These are phyloP conservation scores for Proteles cristata DNA, from an alignment of 2,113 vertebrate species.

Conservation along the genomic window DNA sequence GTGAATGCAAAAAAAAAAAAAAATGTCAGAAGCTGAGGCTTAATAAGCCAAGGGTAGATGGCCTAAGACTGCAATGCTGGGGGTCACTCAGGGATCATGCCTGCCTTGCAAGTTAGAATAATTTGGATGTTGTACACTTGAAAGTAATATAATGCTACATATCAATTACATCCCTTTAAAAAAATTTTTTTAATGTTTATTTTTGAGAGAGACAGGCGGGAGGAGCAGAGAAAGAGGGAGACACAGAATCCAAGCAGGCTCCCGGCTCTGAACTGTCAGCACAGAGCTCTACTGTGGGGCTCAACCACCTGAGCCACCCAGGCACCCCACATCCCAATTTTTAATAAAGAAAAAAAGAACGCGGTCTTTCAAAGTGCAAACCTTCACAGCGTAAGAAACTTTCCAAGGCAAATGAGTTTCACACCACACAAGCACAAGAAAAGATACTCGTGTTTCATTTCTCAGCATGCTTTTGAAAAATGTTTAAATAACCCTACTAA, in stretches of 20 bases:
- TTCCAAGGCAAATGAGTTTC: slow-evolving; percentile 53
- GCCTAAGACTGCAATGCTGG: not conserved
- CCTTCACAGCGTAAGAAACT: slow-evolving; percentile 7
- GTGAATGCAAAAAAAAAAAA: not conserved
- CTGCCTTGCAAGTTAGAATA: not conserved
- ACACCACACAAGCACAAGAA: slow-evolving; percentile 46
- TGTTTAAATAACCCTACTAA: slow-evolving; percentile 43
- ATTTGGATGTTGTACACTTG: not conserved
- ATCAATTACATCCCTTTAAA: not conserved
- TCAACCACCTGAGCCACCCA: too few species aligned
- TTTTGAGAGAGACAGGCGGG: too few species aligned
- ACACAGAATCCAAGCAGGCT: too few species aligned
- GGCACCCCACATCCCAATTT: not conserved
- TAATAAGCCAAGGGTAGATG: not conserved
- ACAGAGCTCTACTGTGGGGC: too few species aligned
- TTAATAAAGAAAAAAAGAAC: slow-evolving; percentile 38
- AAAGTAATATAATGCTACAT: not conserved
- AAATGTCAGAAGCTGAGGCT: not conserved
- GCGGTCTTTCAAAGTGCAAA: slow-evolving; percentile 56
- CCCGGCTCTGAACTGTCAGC: too few species aligned
- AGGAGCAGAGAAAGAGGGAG: too few species aligned
- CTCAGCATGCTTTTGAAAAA: slow-evolving; percentile 8
- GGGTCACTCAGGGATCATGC: not conserved
- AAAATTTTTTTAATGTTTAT: too few species aligned
- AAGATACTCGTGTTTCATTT: slow-evolving; percentile 37